Evolutionary conservation across 2,888 invertebrate genomes (phyloP), one percentile per base, ranked within the genome.

Genomic region (Ptilodon capucinus): DNA sequence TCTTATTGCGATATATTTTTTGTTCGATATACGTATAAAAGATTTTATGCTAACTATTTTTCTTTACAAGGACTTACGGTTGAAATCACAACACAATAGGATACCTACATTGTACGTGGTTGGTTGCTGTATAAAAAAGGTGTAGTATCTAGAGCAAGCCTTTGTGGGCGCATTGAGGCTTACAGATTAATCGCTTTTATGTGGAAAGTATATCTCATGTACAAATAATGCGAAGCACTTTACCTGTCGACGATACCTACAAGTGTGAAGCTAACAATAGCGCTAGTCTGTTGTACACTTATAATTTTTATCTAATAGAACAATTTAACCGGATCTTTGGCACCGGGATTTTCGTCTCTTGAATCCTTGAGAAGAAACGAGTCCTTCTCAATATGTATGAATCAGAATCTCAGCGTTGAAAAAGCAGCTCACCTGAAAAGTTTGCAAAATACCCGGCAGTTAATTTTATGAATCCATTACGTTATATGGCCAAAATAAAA

Each of bases 141-240:
- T 62, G 49, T 45, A 59, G 45, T 49, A 51, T 64, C 17, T 35
- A 18, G 17, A 36, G 51, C 51, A 57, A 57, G 73, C 81, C 84
- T 86, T 85, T 84, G 82, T 82, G 73, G 53, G 73, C 60, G 79
- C 81, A 80, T 74, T 77, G 74, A 77, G 68, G 71, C 79, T 66
- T 74, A 71, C 71, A 67, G 46, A 76, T 74, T 81, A 81, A 82
- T 81, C 73, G 75, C 68, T 71, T 75, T 76, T 71, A 75, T 69
- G 61, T 71, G 71, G 74, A 76, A 65, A 79, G 75, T 71, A 74
- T 71, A 16, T 13, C 13, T 14, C 19, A 11, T 11, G 40, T 40
- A 48, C 40, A 44, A 49, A 41, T 39, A 44, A 44, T 19, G 48
- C 38, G 39, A 42, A 47, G 42, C 48, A 50, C 35, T 23, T 39